These are phyloP conservation scores for Pachypsylla venusta DNA, from an alignment of 1,140 invertebrate species.

Conservation along the genomic window DNA sequence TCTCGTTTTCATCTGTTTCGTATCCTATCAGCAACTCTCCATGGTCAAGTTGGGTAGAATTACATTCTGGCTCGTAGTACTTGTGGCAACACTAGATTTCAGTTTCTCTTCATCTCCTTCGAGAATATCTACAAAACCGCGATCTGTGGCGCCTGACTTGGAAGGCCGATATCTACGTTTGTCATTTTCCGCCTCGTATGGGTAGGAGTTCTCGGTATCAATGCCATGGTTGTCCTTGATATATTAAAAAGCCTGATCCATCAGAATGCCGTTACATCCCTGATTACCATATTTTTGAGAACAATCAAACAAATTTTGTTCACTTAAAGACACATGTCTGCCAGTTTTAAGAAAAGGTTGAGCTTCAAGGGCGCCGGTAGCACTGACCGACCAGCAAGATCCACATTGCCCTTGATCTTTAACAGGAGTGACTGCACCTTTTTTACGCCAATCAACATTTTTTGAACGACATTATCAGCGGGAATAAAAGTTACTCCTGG, in stretches of 20 bases:
- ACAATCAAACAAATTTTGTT: conserved; percentile 96
- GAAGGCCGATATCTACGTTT: conserved; percentile 49
- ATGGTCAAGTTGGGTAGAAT: conserved; percentile 61
- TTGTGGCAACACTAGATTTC: conserved; percentile 54
- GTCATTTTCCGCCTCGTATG: conserved; percentile 61
- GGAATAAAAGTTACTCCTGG: conserved; percentile 45
- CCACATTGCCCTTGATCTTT: conserved; percentile 82
- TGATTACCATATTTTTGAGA: conserved; percentile 79
- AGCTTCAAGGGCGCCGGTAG: conserved; percentile 85
- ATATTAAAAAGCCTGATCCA: conserved; percentile 87
- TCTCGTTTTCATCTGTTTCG: conserved; percentile 43
- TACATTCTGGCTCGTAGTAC: conserved; percentile 43
- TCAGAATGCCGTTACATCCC: conserved; percentile 89
- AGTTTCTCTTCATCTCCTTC: conserved; percentile 51
- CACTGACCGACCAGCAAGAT: conserved; percentile 50
- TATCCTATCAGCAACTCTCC: conserved; percentile 78
- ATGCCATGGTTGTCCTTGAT: conserved; percentile 76
- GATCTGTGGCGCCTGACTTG: conserved; percentile 63
- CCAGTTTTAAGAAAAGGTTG: conserved; percentile 81
- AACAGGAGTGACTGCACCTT: conserved; percentile 76
- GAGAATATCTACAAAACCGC: conserved; percentile 67
- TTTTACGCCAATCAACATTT: conserved; percentile 69
- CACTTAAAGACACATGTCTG: conserved; percentile 76
- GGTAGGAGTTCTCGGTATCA: conserved; percentile 85
- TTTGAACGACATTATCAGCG: conserved; percentile 56